Percentiles rank a stretch among this genome's conserved stretches.
phyloP scores from a whole-genome alignment of 2,888 invertebrate genomes.

The Syritta pipiens region DNA sequence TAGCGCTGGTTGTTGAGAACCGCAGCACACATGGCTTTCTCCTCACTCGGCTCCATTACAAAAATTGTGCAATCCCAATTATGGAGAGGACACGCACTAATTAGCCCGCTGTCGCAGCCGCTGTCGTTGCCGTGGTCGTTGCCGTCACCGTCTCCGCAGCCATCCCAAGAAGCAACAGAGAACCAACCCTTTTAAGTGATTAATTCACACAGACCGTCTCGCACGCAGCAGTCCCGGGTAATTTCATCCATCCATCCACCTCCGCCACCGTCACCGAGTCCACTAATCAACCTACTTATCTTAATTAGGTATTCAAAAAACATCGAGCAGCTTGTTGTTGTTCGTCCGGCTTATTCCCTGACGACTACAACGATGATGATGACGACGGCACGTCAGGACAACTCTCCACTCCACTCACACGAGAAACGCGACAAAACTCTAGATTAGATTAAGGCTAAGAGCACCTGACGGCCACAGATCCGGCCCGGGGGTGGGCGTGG shows the following conservation, averaged over 20 bases:
- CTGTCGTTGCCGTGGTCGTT: not conserved
- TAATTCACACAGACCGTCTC: slow-evolving; percentile 55
- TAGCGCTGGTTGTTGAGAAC: slow-evolving; percentile 28
- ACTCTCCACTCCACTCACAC: not conserved
- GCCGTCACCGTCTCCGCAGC: not conserved
- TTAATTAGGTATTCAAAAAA: slow-evolving; percentile 69
- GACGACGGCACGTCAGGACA: not conserved
- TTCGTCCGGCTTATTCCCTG: not conserved
- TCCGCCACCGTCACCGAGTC: slow-evolving; percentile 36
- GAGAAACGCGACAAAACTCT: slow-evolving; percentile 62
- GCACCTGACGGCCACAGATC: slow-evolving; percentile 42
- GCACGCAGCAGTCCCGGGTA: slow-evolving; percentile 41
- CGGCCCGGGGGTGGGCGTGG: not conserved
- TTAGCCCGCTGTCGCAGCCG: slow-evolving; percentile 26
- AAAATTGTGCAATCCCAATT: slow-evolving; percentile 65
- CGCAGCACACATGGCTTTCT: slow-evolving; percentile 57
- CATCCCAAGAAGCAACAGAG: slow-evolving; percentile 2
- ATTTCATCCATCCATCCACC: slow-evolving; percentile 37
- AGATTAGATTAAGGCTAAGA: slow-evolving; percentile 60
- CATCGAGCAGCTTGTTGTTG: slow-evolving; percentile 59
- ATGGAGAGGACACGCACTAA: slow-evolving; percentile 65
- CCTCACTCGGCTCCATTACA: slow-evolving; percentile 44
- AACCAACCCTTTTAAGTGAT: slow-evolving; percentile 68
- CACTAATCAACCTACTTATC: slow-evolving; percentile 69
- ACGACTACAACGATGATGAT: not conserved